Base-by-base conservation (phyloP, 2,797 vertebrate species). In the Coilia nasus region DNA sequence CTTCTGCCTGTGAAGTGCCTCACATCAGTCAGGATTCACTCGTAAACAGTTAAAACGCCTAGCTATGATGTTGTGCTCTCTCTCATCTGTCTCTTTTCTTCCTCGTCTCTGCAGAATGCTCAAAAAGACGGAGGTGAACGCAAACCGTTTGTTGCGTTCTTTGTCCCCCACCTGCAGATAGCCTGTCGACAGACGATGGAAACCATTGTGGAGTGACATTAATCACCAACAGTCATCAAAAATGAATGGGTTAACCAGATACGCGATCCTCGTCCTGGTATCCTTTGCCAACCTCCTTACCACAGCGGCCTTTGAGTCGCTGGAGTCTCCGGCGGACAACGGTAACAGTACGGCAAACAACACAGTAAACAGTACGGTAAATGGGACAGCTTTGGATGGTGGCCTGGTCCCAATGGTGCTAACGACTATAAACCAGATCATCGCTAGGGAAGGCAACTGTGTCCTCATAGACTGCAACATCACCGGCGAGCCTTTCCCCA, bases 401-500 rank as follows among this genome's bases (percentile, higher is more conserved):
- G 96, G 96, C 54, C 95, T 94, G 0, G 92, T 95, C 87, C 98
- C 97, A 0, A 78, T 92, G 81, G 93, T 96, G 83, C 92, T 95
- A 89, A 95, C 94, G 71, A 96, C 83, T 89, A 93, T 95, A 0
- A 95, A 94, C 91, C 98, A 99, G 92, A 95, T 99, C 88, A 98
- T 98, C 81, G 98, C 96, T 92, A 96, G 97, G 50, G 98, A 99
- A 93, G 98, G 98, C 50, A 97, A 94, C 87, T 98, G 96, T 85
- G 97, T 95, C 87, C 94, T 98, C 93, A 97, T 99, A 23, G 96
- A 98, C 88, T 99, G 98, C 93, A 99, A 97, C 25, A 92, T 98
- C 89, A 96, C 94, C 11, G 98, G 98, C 87, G 94, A 96, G 12
- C 98, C 98, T 7, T 92, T 94, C 60, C 98, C 97, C 19, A 95